Base-by-base conservation (phyloP, 2,888 invertebrate genomes). In the Helicoverpa assulta region DNA sequence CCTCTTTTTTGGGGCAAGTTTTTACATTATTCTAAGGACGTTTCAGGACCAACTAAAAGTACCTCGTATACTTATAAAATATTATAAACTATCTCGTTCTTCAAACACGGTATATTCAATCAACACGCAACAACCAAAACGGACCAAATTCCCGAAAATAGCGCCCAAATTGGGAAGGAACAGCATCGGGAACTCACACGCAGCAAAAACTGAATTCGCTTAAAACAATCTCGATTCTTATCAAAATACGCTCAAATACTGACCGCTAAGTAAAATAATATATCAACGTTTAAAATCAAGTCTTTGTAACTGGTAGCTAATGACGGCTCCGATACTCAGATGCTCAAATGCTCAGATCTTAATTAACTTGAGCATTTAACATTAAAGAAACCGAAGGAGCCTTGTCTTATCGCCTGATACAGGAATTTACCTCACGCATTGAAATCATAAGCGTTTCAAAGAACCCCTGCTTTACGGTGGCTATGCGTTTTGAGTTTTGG, bases 401-500 rank as follows among this genome's bases (percentile, higher is more conserved):
- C 82, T 67, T 71, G 83, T 76, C 83, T 78, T 87, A 88, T 86
- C 87, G 68, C 60, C 56, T 29, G 61, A 83, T n/a, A 86, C 83
- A 88, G 80, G 90, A 91, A 91, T 92, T 91, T 91, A 93, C 93
- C 93, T 94, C 93, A 92, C 94, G 92, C 94, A 91, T 92, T 90
- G 93, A 94, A 94, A 94, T 94, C 95, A 95, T 94, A 94, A 94
- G 92, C 94, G 94, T 94, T 95, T 94, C 94, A 92, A 93, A 92
- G 94, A 94, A 94, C 84, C 85, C 88, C 80, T 77, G 67, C 5
- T 2, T 60, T 73, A 83, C 84, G 83, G 83, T 73, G 76, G 82
- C 76, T 81, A 70, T n/a, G 59, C 12, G 8, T 70, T 63, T 21
- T 7, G 18, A 2, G 21, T 18, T 14, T 0, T 0, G 0, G 81